Base-by-base conservation (phyloP, 2,113 vertebrate species). In the Macquaria ambigua region DNA sequence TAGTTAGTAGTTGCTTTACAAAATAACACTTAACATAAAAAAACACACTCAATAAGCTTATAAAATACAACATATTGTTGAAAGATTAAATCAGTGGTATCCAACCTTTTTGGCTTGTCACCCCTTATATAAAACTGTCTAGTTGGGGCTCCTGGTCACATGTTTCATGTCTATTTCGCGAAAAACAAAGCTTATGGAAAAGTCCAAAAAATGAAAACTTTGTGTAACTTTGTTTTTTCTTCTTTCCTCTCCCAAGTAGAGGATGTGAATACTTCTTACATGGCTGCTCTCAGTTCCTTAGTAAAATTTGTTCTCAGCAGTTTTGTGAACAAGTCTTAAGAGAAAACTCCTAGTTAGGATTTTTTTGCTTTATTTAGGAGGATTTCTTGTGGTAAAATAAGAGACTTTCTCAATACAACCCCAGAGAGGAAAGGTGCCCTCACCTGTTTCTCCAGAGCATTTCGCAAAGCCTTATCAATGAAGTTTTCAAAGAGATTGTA, bases 401-500 rank as follows among this genome's bases (percentile, higher is more conserved):
- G 5, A 20, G 5, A 53, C 9, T 34, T 11, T n/a, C 1, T 46
- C 12, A 55, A 28, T 5, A 14, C 34, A 37, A 62, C 28, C 31
- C 3, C 8, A 48, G 2, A 56, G 23, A 31, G 8, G 16, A 41
- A 53, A 6, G 6, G 46, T 8, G 5, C 12, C 0, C 87, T 94
- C 79, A 96, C 96, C 95, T 96, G 85, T 66, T 92, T 91, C 79
- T 96, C 74, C 8, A 96, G 10, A 4, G 86, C 20, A 0, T 28
- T 82, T 18, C 78, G 85, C 48, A 96, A 64, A 25, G 92, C 90
- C 74, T 93, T 90, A 2, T 94, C 82, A 59, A 96, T 77, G 76
- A 76, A 93, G 0, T 3, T 43, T 16, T 12, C 84, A 70, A 96
- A 96, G 61, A 95, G 95, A 87, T 95, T 96, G 91, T 96, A 96